These are phyloP conservation scores for Channa maculata DNA, from an alignment of 2,113 vertebrate species.

Conservation along the genomic window DNA sequence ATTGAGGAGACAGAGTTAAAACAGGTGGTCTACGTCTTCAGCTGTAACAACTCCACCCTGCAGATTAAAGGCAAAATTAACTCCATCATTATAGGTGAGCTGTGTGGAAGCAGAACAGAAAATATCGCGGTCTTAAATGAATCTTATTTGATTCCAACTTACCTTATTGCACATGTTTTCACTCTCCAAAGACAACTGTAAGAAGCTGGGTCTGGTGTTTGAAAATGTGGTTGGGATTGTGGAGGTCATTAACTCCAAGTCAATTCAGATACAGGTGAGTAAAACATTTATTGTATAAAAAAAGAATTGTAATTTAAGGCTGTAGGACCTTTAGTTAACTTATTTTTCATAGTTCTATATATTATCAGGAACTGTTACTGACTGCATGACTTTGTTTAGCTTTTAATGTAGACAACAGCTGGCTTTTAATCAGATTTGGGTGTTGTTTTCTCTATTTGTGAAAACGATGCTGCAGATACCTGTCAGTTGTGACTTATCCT, in stretches of 20 bases:
- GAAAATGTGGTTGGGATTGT: slow-evolving; percentile 96
- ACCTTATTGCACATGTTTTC: neutral
- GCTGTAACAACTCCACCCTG: slow-evolving; percentile 91
- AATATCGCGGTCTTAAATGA: neutral
- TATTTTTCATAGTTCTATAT: no score
- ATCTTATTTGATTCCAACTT: neutral
- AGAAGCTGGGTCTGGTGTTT: slow-evolving; percentile 96
- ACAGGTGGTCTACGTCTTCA: slow-evolving; percentile 95
- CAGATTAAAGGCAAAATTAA: slow-evolving; percentile 98
- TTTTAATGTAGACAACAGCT: no score
- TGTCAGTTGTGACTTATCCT: slow-evolving; percentile 6
- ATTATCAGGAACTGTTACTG: no score
- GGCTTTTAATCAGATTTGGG: no score
- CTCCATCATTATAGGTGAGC: slow-evolving; percentile 95
- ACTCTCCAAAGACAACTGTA: slow-evolving; percentile 91
- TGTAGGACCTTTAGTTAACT: no score
- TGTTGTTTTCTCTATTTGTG: no score
- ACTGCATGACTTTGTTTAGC: no score
- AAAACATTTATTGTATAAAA: neutral
- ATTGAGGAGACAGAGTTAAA: slow-evolving; percentile 94
- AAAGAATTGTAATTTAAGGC: no score
- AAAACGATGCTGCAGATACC: no score
- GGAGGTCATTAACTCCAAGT: slow-evolving; percentile 96
- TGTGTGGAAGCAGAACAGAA: neutral
- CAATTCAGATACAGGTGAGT: slow-evolving; percentile 93